phyloP scores from a whole-genome alignment of 2,113 vertebrate genomes.

The Neoarius graeffei region DNA sequence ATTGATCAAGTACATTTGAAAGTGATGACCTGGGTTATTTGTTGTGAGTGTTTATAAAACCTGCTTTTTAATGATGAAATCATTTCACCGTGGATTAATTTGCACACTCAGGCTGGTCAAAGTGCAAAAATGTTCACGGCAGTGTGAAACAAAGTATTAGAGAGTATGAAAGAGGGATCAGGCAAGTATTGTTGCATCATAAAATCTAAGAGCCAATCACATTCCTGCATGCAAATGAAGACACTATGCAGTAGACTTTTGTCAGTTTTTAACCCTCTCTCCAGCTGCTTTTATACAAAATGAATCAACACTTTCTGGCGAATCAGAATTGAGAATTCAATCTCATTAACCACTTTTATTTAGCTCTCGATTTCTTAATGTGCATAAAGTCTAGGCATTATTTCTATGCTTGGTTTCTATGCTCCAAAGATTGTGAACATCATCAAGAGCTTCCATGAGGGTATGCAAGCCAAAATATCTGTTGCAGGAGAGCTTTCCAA shows the following conservation, averaged over 20 bases:
- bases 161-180: not conserved
- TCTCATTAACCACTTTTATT: not conserved
- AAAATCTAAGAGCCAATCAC: not conserved
- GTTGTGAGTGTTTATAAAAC: not conserved
- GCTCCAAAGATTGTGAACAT: not conserved
- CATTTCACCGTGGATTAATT: not conserved
- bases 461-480: too few species aligned
- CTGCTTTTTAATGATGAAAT: not conserved
- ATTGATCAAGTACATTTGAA: not conserved
- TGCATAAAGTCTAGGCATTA: not conserved
- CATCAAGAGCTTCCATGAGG: too few species aligned
- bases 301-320: not conserved
- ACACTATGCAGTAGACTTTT: not conserved
- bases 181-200: not conserved
- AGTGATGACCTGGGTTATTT: not conserved
- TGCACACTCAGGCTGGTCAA: not conserved
- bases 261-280: not conserved
- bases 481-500: too few species aligned
- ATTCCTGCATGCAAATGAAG: not conserved
- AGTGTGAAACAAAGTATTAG: not conserved
- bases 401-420: not conserved
- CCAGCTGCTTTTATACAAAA: not conserved
- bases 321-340: conserved; percentile 1
- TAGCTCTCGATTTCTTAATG: too few species aligned
- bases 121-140: not conserved